These are phyloP conservation scores for Lasioglossum morio DNA, from an alignment of 2,888 invertebrate species.

Conservation along the genomic window DNA sequence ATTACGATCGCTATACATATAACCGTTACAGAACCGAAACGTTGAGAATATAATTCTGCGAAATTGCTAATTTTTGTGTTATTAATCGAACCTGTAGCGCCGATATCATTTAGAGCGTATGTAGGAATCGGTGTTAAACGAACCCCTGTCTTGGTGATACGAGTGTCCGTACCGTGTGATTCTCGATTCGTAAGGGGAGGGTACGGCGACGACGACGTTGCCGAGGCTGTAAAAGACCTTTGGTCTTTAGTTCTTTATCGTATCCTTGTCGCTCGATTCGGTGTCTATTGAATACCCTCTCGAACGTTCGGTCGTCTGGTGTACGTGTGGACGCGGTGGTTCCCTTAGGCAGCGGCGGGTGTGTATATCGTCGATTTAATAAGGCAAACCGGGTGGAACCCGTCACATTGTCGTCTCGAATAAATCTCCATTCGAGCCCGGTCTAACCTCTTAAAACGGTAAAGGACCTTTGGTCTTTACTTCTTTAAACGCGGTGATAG, in stretches of 20 bases:
- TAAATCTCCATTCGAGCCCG: constrained; percentile 64
- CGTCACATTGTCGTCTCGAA: constrained; percentile 65
- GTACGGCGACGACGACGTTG: neutral
- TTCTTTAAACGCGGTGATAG: constrained; percentile 84
- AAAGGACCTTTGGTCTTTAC: constrained; percentile 83
- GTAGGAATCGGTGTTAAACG: too few species aligned
- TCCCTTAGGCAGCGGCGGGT: neutral
- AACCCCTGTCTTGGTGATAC: too few species aligned
- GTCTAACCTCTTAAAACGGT: constrained; percentile 70
- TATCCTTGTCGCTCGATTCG: constrained; percentile 53
- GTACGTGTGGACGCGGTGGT: neutral
- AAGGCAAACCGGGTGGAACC: constrained; percentile 32
- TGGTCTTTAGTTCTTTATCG: constrained; percentile 58
- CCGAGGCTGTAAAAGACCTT: constrained; percentile 35
- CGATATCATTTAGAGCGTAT: too few species aligned
- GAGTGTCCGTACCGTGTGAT: neutral
- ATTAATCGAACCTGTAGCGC: too few species aligned
- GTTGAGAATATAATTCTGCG: too few species aligned
- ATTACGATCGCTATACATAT: too few species aligned
- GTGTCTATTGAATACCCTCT: constrained; percentile 39
- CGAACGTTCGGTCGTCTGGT: constrained; percentile 34
- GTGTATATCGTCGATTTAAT: constrained; percentile 50
- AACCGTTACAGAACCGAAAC: too few species aligned
- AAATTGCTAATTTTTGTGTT: too few species aligned
- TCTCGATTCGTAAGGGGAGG: neutral